These are phyloP conservation scores for Pseudopleuronectes americanus DNA, from an alignment of 2,797 vertebrate genomes.

Conservation along the genomic window DNA sequence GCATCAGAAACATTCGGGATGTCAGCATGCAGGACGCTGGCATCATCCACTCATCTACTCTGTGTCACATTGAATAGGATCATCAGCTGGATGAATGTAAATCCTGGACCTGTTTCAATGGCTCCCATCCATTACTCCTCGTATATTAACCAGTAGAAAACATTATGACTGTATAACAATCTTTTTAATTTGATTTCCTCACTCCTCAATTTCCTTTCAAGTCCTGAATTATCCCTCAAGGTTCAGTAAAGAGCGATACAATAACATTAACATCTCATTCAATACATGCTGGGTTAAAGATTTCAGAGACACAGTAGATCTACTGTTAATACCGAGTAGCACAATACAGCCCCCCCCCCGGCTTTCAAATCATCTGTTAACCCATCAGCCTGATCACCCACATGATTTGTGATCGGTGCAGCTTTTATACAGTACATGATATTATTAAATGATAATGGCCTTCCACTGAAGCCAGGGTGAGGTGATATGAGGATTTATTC, in stretches of 20 bases:
- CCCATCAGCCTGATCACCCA: not conserved
- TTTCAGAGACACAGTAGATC: not conserved
- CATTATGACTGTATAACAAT: not conserved
- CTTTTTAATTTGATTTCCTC: too few species aligned
- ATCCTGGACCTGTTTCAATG: slow-evolving; percentile 12
- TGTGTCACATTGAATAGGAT: slow-evolving; percentile 27
- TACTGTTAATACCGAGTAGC: not conserved
- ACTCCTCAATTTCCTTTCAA: too few species aligned
- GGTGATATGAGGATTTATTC: not conserved
- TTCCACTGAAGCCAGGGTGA: not conserved
- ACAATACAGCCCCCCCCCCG: not conserved
- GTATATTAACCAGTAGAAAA: not conserved
- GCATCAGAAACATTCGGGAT: slow-evolving; percentile 30
- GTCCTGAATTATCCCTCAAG: not conserved
- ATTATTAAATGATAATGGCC: not conserved
- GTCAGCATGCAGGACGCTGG: slow-evolving; percentile 33
- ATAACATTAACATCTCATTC: not conserved
- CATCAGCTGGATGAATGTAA: slow-evolving; percentile 18
- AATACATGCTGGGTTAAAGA: not conserved
- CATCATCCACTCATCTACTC: slow-evolving; percentile 39
- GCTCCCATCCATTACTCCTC: not conserved
- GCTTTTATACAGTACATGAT: not conserved
- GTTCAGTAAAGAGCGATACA: not conserved
- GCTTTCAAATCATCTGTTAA: not conserved
- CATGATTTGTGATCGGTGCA: not conserved